Evolutionary conservation across 2,888 invertebrate genomes (phyloP), one percentile per base, ranked within the genome.

Genomic region (Ophioninae sp.): DNA sequence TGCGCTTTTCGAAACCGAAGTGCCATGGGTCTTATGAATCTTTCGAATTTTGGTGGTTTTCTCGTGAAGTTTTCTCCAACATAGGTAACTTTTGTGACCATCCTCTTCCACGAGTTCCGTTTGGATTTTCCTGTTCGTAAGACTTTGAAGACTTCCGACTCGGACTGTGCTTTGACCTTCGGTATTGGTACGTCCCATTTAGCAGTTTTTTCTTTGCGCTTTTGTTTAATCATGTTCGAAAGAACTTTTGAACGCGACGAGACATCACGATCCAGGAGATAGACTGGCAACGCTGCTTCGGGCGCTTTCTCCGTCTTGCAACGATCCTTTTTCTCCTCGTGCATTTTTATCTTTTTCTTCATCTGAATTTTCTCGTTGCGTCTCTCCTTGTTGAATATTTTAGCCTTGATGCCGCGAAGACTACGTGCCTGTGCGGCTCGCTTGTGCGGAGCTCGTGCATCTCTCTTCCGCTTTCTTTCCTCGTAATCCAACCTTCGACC

Each of bases 111-210:
- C 0, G 98, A 98, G 94, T 99, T 99, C 79, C 98, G 94, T 92
- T 96, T 97, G 0, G 98, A 94, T 93, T 99, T 99, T 57, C 99
- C 99, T 6, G 97, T 96, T 90, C 96, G 96, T 0, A 99, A 93
- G 0, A 99, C 97, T 94, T 96, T 98, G 92, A 99, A 98, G 0
- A 99, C 99, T 94, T 99, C 99, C 0, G 98, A 96, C 90, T 99
- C 99, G 0, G 98, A 97, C 89, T 99, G 98, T 0, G 99, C 99
- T 89, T 97, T 95, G 0, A 99, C 99, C 95, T 99, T 99, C 0
- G 99, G 99, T 91, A 99, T 97, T 0, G 99, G 99, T 0, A 99
- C 99, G 90, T 99, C 98, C 99, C 99, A 99, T 95, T 99, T 99
- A 0, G 99, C 99, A 78, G 99, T 99, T 91, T 99, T 99, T 92